Evolutionary conservation across 1,140 invertebrate species (phyloP), one percentile per base, ranked within the genome.

Genomic region (Sipha flava): DNA sequence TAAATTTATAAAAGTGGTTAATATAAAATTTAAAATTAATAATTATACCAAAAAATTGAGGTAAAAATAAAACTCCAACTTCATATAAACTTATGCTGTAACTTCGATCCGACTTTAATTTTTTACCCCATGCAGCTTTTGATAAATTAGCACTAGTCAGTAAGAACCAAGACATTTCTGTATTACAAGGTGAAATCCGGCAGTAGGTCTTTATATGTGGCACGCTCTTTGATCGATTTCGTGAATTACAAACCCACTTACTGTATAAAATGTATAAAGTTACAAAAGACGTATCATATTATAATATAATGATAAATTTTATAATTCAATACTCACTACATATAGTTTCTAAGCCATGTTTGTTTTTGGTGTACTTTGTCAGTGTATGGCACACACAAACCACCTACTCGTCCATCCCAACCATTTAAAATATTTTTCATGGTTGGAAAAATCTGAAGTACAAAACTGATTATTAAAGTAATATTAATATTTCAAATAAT

Each of bases 181-280:
- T 86, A 59, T 86, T 84, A 86, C 89, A 92, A 80, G 87, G 91
- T 1, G 93, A 93, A 2, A 93, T 84, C 52, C 96, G 88, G 0
- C 90, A 89, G 85, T 98, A 99, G 0, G 91, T 91, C 86, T 98
- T 98, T 62, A 98, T 95, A 84, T 98, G 97, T 6, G 97, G 97
- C 89, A 96, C 93, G 1, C 95, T 95, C 81, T 88, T 86, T 54
- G 90, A 90, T 80, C 96, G 88, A 52, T 88, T 84, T 1, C 89
- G 88, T 14, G 85, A 85, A 54, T 90, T 89, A 9, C 93, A 90
- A 83, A 90, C 92, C 96, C 96, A 98, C 81, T 94, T 90, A 84
- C 94, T 95, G 83, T 57, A 87, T 86, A 70, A 3, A 68, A 80
- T 18, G 14, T 47, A 45, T n/a, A n/a, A n/a, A n/a, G n/a, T n/a